A percentile compares a stretch with the other conserved stretches of the same genome.
Conservation (phyloP, 1,140 invertebrate genomes). For the Drosophila lini region DNA sequence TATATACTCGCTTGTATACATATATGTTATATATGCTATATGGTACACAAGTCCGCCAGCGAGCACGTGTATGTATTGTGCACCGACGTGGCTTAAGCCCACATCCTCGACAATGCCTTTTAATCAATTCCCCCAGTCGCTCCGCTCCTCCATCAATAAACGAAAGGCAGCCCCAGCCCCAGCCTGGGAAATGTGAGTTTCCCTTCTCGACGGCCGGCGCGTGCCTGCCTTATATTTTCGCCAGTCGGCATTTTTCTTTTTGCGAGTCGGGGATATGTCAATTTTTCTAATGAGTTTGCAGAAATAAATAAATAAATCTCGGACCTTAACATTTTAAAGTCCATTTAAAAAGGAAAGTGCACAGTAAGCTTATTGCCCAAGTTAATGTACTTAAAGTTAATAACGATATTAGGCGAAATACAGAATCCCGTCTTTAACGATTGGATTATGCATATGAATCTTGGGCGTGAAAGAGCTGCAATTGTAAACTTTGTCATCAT, state of each 20-base stretch:
- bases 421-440: background rate
- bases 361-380: background rate
- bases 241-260: conserved; percentile 37
- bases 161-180: conserved; percentile 36
- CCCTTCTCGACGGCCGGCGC: conserved; percentile 49
- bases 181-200: conserved; percentile 70
- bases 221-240: conserved; percentile 50
- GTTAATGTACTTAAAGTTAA: too few relatives aligned
- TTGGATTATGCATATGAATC: background rate
- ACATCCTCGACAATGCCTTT: conserved; percentile 68
- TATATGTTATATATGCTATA: conserved; percentile 3
- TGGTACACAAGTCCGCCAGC: conserved; percentile 4
- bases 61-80: conserved; percentile 34
- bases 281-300: conserved; percentile 70
- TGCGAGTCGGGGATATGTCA: conserved; percentile 47
- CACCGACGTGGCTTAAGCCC: conserved; percentile 55
- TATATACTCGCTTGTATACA: conserved; percentile 3
- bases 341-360: conserved; percentile 6
- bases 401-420: background rate
- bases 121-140: conserved; percentile 72
- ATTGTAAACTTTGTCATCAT: background rate
- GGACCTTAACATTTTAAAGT: conserved; percentile 25
- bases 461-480: background rate
- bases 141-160: conserved; percentile 65
- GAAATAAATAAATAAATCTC: conserved; percentile 25